Conservation (phyloP, 1,140 invertebrate species). For the Drosophila parabipectinata region DNA sequence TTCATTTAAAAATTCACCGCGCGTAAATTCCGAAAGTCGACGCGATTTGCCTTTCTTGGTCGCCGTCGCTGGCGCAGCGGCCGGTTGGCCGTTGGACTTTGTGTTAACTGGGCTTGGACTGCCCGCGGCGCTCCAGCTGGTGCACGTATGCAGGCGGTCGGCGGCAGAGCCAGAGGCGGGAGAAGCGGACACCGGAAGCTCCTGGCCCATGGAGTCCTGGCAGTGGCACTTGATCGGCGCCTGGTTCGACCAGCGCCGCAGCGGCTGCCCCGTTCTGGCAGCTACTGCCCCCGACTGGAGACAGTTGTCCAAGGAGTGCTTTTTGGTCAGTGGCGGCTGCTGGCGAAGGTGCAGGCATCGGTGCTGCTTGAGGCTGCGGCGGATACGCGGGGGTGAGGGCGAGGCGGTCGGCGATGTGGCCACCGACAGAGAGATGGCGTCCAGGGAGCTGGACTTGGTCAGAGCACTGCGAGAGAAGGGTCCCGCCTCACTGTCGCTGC, state of each 20-base stretch:
- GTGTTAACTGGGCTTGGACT: slow-evolving; percentile 28
- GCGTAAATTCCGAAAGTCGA: slow-evolving; percentile 84
- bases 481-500: slow-evolving; percentile 35
- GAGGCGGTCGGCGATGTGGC: slow-evolving; percentile 65
- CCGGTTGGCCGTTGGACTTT: slow-evolving; percentile 40
- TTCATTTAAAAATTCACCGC: slow-evolving; percentile 84
- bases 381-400: slow-evolving; percentile 70
- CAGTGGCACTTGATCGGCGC: slow-evolving; percentile 70
- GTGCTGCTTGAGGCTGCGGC: slow-evolving; percentile 76
- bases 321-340: slow-evolving; percentile 23
- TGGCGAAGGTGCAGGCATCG: slow-evolving; percentile 63
- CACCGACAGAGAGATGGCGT: slow-evolving; percentile 74
- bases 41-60: slow-evolving; percentile 83
- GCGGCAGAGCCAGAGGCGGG: too few species aligned
- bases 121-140: slow-evolving; percentile 30
- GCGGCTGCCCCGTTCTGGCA: slow-evolving; percentile 20
- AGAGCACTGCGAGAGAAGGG: slow-evolving; percentile 25
- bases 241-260: slow-evolving; percentile 78
- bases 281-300: slow-evolving; percentile 1
- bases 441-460: slow-evolving; percentile 78
- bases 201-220: not conserved
- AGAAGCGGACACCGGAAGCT: not conserved
- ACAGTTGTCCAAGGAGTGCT: slow-evolving; percentile 44
- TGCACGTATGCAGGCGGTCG: slow-evolving; percentile 30
- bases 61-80: slow-evolving; percentile 8